Evolutionary conservation across 2,888 invertebrate species (phyloP), one percentile per base, ranked within the genome.

Genomic region (Argynnis bischoffii): DNA sequence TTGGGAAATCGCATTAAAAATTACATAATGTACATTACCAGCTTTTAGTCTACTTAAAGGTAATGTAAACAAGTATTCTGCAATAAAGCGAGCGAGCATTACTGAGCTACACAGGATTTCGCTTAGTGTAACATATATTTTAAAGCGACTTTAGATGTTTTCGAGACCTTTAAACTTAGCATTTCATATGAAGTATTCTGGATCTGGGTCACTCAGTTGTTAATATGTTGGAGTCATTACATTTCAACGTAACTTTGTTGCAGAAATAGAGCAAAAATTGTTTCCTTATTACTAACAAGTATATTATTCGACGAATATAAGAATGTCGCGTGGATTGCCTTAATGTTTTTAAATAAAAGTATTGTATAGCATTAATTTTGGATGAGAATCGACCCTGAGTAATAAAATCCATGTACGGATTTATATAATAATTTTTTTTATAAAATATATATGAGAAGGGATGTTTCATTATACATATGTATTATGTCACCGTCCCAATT

Each of bases 121-220:
- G 80, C 83, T 84, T 81, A 80, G 74, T 76, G 69, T 71, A 67
- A 73, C 72, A 75, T 75, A 74, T 69, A 74, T 72, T 73, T 70
- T 72, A 66, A 72, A 79, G 74, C 76, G 75, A 74, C 74, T 77
- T 79, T 78, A 77, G 71, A 75, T 78, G 82, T 80, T 76, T 74
- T 70, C 69, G 69, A 74, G 75, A 82, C 78, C 79, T 81, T 78
- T 79, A 72, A 79, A 80, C 79, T 72, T 69, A 55, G 51, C 69
- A 64, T 69, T 64, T 69, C 60, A 74, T 70, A 72, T 66, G 41
- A 47, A 50, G 64, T 41, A 21, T 69, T 66, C 35, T 50, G 63
- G 47, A 75, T 64, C 70, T 69, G 46, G 72, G 67, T 72, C 73
- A 70, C 50, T 55, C 63, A 59, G 51, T 53, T 64, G 68, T 69